Evolutionary conservation across 2,888 invertebrate genomes (phyloP), one percentile per base, ranked within the genome.

Genomic region (Aelia acuminata): DNA sequence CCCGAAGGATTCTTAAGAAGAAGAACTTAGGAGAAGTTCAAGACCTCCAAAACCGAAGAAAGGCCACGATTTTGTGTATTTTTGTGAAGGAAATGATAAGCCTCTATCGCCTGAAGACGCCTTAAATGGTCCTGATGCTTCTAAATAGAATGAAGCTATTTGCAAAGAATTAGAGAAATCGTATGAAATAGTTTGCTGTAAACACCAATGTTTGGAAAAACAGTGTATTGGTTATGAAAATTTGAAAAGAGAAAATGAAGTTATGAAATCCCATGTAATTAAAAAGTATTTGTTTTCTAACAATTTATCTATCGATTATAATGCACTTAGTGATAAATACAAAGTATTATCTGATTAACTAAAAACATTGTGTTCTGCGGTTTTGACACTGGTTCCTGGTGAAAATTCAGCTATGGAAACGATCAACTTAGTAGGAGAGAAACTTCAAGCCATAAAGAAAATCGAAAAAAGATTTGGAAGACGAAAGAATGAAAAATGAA

Each of bases 401-500:
- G 26, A 22, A n/a, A 35, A 39, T 53, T 43, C 75, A 43, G 13
- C 26, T 11, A 31, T 47, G 48, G 50, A 48, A 13, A n/a, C 53
- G 10, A 20, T 80, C 0, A 39, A 80, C 11, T 1, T 39, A 15
- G 39, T 87, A 48, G 84, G 22, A 8, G 50, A 48, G 5, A 43
- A 63, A 26, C 13, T 47, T 26, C 63, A 26, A 47, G 20, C 0
- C 43, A 3, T 87, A 39, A 50, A 87, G 22, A 87, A 48, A n/a
- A 22, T 87, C 3, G 84, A 87, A 80, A 63, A n/a, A 43, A n/a
- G 80, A 87, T 18, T 39, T 87, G 11, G 20, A 87, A 50, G 87
- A 87, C 49, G 43, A 87, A 80, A 87, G 50, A 50, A 49, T 31
- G 1, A 87, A 87, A 80, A 35, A 31, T 53, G 15, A 47, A 50